A percentile compares a stretch with the other conserved stretches of the same genome.
Evolutionary conservation across 1,140 invertebrate genomes (phyloP).

Genomic region (Liolophura sinensis): DNA sequence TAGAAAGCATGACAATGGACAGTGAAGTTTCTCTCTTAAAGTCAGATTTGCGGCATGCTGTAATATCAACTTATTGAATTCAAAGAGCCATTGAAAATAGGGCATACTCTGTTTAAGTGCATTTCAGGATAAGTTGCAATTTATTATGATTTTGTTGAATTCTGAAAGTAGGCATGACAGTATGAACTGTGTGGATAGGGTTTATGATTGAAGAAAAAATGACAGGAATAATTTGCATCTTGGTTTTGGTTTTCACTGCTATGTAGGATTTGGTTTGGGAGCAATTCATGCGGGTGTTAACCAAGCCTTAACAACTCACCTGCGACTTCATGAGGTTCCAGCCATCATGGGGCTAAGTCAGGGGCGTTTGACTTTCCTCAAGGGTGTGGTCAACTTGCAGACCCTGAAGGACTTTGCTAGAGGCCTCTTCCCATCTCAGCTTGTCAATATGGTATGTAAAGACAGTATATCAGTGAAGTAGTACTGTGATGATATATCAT

Average conservation of each 20-base stretch:
- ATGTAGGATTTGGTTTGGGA: slow-evolving; percentile 61
- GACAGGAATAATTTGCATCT: background rate
- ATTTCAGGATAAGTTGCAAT: too few relatives aligned
- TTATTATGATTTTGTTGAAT: too few relatives aligned
- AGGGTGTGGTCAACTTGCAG: slow-evolving; percentile 31
- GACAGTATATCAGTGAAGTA: background rate
- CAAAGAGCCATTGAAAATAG: background rate
- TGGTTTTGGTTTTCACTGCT: slow-evolving; percentile 1
- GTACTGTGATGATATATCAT: background rate
- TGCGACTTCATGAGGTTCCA: slow-evolving; percentile 80
- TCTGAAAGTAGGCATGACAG: too few relatives aligned
- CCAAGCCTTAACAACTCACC: slow-evolving; percentile 71
- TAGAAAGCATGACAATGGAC: too few relatives aligned
- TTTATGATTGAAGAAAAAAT: background rate
- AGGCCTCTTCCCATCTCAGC: slow-evolving; percentile 40
- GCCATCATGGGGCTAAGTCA: slow-evolving; percentile 81
- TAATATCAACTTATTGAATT: background rate
- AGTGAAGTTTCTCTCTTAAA: too few relatives aligned
- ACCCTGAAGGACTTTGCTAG: slow-evolving; percentile 48
- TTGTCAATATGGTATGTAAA: slow-evolving; percentile 22
- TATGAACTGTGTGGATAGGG: too few relatives aligned
- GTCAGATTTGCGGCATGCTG: too few relatives aligned
- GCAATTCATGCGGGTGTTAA: slow-evolving; percentile 86
- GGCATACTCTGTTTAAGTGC: too few relatives aligned
- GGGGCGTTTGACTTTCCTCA: slow-evolving; percentile 71